Percentiles rank a stretch among this genome's conserved stretches.
Conservation (phyloP, 1,140 invertebrate species). For the Papilio dardanus region DNA sequence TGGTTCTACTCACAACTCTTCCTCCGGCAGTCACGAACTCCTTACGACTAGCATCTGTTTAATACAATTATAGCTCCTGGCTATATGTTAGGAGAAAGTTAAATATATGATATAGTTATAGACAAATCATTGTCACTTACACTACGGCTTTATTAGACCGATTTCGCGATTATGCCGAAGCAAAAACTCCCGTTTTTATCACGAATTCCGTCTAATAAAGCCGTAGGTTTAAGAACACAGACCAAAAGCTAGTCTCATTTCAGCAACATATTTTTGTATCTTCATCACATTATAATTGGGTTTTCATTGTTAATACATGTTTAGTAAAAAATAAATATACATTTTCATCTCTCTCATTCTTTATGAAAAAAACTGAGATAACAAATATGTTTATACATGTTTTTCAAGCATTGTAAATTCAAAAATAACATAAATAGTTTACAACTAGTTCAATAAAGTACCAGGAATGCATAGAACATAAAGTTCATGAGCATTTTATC, state of each 20-base stretch:
- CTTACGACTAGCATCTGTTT: not conserved
- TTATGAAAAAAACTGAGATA: not conserved
- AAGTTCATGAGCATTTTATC: conserved; percentile 25
- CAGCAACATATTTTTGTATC: not conserved
- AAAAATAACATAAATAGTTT: not conserved
- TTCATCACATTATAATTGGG: not conserved
- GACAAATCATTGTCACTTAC: not conserved
- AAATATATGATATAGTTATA: not conserved
- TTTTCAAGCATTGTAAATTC: not conserved
- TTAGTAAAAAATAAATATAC: not conserved
- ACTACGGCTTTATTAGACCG: too few species aligned
- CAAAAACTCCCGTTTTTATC: too few species aligned
- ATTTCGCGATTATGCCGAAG: too few species aligned
- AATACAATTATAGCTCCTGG: not conserved
- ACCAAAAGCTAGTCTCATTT: not conserved
- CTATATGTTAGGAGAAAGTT: not conserved
- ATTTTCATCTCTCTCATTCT: not conserved
- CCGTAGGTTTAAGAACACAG: too few species aligned
- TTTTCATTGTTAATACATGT: not conserved
- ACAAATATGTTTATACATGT: not conserved
- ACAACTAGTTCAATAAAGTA: not conserved
- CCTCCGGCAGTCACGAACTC: not conserved
- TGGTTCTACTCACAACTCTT: not conserved
- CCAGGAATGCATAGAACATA: conserved; percentile 15
- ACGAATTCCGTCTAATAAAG: too few species aligned